These are phyloP conservation scores for Cladorhizidae sp. DNA, from an alignment of 37 sponge, comb jelly and placozoan species.

Conservation along the genomic window DNA sequence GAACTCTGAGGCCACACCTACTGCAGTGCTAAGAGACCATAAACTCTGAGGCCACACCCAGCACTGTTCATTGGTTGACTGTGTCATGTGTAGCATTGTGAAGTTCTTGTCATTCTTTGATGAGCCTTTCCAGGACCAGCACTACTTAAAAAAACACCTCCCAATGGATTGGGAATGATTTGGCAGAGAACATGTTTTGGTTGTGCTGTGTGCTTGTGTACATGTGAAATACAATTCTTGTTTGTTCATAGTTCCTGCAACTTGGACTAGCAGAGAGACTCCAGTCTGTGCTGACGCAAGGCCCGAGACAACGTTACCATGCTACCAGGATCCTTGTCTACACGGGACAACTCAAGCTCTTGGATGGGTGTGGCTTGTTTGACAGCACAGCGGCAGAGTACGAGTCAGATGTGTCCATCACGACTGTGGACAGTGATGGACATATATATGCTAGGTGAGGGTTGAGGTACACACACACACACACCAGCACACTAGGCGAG, in stretches of 20 bases:
- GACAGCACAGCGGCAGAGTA: slow-evolving; percentile 12
- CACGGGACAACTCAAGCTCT: slow-evolving; percentile 63
- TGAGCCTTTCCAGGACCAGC: too few species aligned
- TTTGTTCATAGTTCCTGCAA: slow-evolving; percentile 22
- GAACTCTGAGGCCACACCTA: too few species aligned
- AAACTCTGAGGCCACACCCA: too few species aligned
- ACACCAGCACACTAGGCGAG: too few species aligned
- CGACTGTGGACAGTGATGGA: slow-evolving; percentile 19
- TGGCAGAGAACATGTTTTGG: too few species aligned
- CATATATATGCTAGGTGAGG: slow-evolving; percentile 55
- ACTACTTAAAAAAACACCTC: too few species aligned
- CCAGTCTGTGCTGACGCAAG: slow-evolving; percentile 7
- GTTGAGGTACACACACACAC: not conserved
- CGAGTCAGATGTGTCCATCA: slow-evolving; percentile 34
- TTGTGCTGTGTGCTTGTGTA: not conserved
- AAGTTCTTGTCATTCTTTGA: too few species aligned
- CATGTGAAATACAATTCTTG: not conserved
- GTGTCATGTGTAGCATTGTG: too few species aligned
- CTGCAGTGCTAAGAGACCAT: too few species aligned
- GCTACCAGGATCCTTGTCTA: slow-evolving; percentile 72
- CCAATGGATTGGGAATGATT: too few species aligned
- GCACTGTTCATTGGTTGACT: too few species aligned
- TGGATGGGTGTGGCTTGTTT: slow-evolving; percentile 23
- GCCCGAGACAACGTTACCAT: slow-evolving; percentile 64
- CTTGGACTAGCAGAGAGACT: slow-evolving; percentile 37